These are phyloP conservation scores for Thera obeliscata DNA, from an alignment of 2,888 invertebrate species.

Conservation along the genomic window DNA sequence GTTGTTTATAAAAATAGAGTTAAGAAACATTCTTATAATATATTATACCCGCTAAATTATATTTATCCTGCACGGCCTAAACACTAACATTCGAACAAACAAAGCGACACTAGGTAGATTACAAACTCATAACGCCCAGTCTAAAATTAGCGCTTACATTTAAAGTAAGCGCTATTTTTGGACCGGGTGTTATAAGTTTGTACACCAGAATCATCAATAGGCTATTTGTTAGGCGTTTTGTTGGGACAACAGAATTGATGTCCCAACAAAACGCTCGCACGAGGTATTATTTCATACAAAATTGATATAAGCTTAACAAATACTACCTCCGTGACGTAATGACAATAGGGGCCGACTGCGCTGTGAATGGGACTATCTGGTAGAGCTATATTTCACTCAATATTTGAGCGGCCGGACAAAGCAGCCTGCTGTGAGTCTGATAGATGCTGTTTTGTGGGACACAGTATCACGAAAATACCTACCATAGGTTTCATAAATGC, in stretches of 20 bases:
- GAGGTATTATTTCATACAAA: slow-evolving; percentile 8
- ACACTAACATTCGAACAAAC: too few relatives aligned
- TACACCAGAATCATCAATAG: too few relatives aligned
- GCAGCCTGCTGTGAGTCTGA: slow-evolving; percentile 73
- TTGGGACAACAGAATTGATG: neutral
- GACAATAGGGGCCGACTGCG: slow-evolving; percentile 64
- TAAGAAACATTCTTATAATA: too few relatives aligned
- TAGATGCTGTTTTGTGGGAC: slow-evolving; percentile 51
- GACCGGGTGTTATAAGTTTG: too few relatives aligned
- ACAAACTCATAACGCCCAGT: too few relatives aligned
- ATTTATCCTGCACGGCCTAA: too few relatives aligned
- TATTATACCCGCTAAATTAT: too few relatives aligned
- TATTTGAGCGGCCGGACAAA: slow-evolving; percentile 68
- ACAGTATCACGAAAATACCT: slow-evolving; percentile 6
- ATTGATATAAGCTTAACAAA: slow-evolving; percentile 17
- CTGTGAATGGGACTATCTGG: slow-evolving; percentile 62
- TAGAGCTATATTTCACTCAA: slow-evolving; percentile 66
- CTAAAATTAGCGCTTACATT: too few relatives aligned
- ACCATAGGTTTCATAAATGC: neutral
- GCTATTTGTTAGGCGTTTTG: too few relatives aligned
- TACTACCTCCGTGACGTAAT: slow-evolving; percentile 57
- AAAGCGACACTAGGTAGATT: too few relatives aligned
- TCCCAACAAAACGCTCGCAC: neutral
- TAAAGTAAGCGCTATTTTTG: too few relatives aligned
- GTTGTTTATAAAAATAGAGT: too few relatives aligned